phyloP scores from a whole-genome alignment of 2,797 vertebrate species.

The Gymnodraco acuticeps region DNA sequence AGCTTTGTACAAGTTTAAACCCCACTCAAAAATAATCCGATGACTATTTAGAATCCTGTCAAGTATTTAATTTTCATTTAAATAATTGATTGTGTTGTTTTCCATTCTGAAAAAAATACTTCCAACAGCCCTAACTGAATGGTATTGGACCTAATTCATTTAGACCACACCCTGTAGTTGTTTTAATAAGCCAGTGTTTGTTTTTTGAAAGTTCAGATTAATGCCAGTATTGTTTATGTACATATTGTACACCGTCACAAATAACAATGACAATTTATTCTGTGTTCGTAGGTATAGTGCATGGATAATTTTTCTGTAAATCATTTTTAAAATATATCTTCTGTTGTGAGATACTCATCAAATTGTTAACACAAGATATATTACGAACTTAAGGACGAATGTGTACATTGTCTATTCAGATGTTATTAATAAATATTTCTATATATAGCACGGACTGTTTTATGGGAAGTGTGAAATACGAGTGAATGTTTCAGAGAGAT shows the following conservation, averaged over 20 bases:
- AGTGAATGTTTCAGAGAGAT: slow-evolving; percentile 8
- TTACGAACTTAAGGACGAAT: slow-evolving; percentile 56
- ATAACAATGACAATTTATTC: slow-evolving; percentile 32
- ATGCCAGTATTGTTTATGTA: slow-evolving; percentile 52
- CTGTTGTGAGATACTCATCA: slow-evolving; percentile 66
- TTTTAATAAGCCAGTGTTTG: slow-evolving; percentile 49
- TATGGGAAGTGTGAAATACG: slow-evolving; percentile 1
- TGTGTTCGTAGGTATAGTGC: slow-evolving; percentile 67
- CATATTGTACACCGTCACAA: slow-evolving; percentile 56
- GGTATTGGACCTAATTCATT: slow-evolving; percentile 9
- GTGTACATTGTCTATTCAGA: slow-evolving; percentile 69
- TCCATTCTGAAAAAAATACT: slow-evolving; percentile 2
- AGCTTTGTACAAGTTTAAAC: slow-evolving; percentile 7
- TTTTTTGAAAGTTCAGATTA: slow-evolving; percentile 35
- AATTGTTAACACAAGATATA: slow-evolving; percentile 71
- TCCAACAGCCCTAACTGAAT: not conserved
- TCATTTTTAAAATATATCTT: slow-evolving; percentile 55
- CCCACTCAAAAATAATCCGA: not conserved
- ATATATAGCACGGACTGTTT: slow-evolving; percentile 51
- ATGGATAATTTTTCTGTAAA: slow-evolving; percentile 64
- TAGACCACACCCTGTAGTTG: slow-evolving; percentile 44
- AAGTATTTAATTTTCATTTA: not conserved
- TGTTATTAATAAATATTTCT: slow-evolving; percentile 82
- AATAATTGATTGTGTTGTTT: not conserved
- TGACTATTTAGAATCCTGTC: slow-evolving; percentile 5